Evolutionary conservation across 2,113 vertebrate species (phyloP).

Genomic region (Oreochromis niloticus): DNA sequence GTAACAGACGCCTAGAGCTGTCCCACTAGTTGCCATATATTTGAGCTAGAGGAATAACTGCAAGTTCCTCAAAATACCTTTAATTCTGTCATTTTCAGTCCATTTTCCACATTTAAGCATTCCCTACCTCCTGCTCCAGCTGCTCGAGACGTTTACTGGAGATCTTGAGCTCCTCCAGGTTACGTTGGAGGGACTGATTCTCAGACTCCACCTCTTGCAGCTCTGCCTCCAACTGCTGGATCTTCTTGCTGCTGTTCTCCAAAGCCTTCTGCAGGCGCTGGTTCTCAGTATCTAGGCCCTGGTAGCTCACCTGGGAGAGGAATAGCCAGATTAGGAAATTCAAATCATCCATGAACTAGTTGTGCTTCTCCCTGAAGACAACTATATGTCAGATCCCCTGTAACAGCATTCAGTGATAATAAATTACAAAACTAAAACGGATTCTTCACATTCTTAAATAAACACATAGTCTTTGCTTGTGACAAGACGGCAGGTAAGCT

Average conservation of each 20-base stretch:
- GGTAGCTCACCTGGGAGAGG: conserved; percentile 81
- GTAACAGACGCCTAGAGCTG: background rate
- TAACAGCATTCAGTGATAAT: background rate
- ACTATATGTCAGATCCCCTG: background rate
- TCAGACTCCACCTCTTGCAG: conserved; percentile 90
- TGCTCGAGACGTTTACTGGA: conserved; percentile 95
- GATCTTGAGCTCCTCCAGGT: conserved; percentile 94
- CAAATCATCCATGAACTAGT: conserved; percentile 36
- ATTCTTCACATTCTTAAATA: background rate
- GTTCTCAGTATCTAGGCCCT: conserved; percentile 95
- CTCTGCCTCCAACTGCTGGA: conserved; percentile 91
- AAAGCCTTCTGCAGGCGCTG: conserved; percentile 93
- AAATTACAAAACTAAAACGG: background rate
- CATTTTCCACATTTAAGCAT: background rate
- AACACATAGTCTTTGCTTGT: background rate
- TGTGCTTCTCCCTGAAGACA: conserved; percentile 6
- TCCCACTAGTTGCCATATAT: background rate
- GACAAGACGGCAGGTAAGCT: background rate
- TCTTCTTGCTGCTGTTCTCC: conserved; percentile 95
- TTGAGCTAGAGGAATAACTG: background rate
- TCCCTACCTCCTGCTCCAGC: conserved; percentile 82
- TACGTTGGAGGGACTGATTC: conserved; percentile 90
- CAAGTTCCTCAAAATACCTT: background rate
- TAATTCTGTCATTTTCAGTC: background rate
- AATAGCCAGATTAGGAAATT: conserved; percentile 17